Evolutionary conservation across 2,113 vertebrate genomes (phyloP).

Genomic region (Chaetorhynchus papuensis): DNA sequence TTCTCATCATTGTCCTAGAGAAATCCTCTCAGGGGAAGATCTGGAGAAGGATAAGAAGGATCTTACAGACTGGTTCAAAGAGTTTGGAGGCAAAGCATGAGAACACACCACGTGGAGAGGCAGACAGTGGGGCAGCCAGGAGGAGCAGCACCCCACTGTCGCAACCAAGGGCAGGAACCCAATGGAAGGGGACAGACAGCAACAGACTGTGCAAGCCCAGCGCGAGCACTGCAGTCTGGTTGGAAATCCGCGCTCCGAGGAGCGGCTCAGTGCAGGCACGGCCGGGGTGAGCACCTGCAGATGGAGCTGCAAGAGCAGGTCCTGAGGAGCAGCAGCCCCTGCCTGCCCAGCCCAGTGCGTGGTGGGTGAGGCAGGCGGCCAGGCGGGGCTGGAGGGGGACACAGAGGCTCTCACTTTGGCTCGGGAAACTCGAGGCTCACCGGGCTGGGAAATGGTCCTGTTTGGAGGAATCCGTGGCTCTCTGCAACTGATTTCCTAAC

Average conservation of each 20-base stretch:
- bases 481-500: not conserved
- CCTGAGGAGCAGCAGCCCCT: not conserved
- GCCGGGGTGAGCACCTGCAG: conserved; percentile 13
- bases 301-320: conserved; percentile 39
- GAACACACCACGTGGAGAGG: not conserved
- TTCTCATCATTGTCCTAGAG: not conserved
- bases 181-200: not conserved
- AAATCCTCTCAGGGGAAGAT: not conserved
- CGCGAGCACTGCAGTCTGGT: rapidly evolving
- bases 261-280: not conserved
- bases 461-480: not conserved
- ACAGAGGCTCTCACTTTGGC: not conserved
- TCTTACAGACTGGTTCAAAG: not conserved
- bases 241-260: rapidly evolving
- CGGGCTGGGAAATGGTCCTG: not conserved
- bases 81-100: not conserved
- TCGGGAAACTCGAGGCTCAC: not conserved
- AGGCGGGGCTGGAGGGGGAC: not conserved
- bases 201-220: not conserved
- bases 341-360: rapidly evolving
- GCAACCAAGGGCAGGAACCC: not conserved
- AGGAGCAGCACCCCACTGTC: rapidly evolving
- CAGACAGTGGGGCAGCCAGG: not conserved
- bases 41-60: not conserved
- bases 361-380: not conserved